Evolutionary conservation across 2,113 vertebrate species (phyloP), one percentile per base, ranked within the genome.

Genomic region (Cercopithecus mona): DNA sequence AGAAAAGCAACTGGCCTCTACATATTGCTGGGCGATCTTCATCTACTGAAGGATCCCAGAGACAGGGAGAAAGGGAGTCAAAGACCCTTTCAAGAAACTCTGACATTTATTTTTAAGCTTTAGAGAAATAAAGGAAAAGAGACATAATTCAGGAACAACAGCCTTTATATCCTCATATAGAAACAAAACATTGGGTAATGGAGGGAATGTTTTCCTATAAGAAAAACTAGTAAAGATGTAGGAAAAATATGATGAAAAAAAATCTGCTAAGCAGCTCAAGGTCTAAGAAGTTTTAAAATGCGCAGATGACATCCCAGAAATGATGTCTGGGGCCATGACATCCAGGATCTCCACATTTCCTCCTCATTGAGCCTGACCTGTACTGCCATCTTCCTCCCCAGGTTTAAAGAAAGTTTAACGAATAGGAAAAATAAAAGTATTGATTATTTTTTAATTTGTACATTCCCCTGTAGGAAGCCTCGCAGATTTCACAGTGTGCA

Each of bases 391-490:
- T 95, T 16, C 55, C 30, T 95, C 20, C 40, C 81, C 17, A 64
- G 92, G 80, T 78, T 85, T 86, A 40, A 84, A 96, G 61, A 55
- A 97, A 97, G 66, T 96, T 97, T 94, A 76, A 94, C 88, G 85
- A 94, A 92, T 83, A 94, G 81, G 55, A 97, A 96, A 96, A 96
- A 96, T 90, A 97, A 85, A 94, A 93, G 55, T 97, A 97, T 96
- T 91, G 96, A 89, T 97, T 96, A n/a, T 95, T 97, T 97, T 97
- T 94, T 72, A 97, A 97, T 98, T 94, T 97, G 48, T 96, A 35
- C 48, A 27, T 95, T 96, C 95, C 95, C 96, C 95, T 93, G 38
- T 96, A 97, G 97, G 93, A 95, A 95, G 59, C 32, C 48, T 88
- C 55, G 5, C 76, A 57, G 57, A 84, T 98, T 97, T 98, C 88